These are phyloP conservation scores for Lasioglossum malachurum DNA, from an alignment of 2,888 invertebrate genomes.

Conservation along the genomic window DNA sequence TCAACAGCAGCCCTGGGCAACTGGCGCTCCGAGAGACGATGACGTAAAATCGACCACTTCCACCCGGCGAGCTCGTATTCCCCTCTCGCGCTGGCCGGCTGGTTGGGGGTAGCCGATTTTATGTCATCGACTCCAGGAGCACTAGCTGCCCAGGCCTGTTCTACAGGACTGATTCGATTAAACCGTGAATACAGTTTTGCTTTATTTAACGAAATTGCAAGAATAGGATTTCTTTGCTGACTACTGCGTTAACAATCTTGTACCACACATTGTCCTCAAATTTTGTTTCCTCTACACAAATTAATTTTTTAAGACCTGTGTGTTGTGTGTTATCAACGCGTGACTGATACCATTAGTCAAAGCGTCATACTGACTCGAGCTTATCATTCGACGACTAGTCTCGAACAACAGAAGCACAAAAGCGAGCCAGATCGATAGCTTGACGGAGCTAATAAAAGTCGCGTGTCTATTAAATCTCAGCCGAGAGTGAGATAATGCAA, in stretches of 20 bases:
- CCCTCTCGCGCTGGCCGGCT: too few species aligned
- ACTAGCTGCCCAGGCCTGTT: too few species aligned
- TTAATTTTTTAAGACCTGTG: not conserved
- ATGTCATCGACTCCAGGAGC: too few species aligned
- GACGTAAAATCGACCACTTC: too few species aligned
- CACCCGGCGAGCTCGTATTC: too few species aligned
- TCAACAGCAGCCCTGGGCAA: too few species aligned
- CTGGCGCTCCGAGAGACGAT: too few species aligned
- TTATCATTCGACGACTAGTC: not conserved
- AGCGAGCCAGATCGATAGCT: not conserved
- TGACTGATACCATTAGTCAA: not conserved
- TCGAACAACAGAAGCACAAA: not conserved
- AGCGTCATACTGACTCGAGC: not conserved
- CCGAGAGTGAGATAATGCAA: not conserved
- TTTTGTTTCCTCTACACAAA: not conserved
- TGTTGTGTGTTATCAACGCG: not conserved
- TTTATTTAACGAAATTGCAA: not conserved
- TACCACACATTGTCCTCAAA: not conserved
- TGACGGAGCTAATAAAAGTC: not conserved
- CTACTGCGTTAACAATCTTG: not conserved
- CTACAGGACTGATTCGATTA: not conserved
- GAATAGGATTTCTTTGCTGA: not conserved
- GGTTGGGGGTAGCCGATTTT: too few species aligned
- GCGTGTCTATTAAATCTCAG: not conserved
- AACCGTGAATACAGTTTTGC: not conserved